Evolutionary conservation across 2,888 invertebrate genomes (phyloP), one percentile per base, ranked within the genome.

Genomic region (Noctua comes): DNA sequence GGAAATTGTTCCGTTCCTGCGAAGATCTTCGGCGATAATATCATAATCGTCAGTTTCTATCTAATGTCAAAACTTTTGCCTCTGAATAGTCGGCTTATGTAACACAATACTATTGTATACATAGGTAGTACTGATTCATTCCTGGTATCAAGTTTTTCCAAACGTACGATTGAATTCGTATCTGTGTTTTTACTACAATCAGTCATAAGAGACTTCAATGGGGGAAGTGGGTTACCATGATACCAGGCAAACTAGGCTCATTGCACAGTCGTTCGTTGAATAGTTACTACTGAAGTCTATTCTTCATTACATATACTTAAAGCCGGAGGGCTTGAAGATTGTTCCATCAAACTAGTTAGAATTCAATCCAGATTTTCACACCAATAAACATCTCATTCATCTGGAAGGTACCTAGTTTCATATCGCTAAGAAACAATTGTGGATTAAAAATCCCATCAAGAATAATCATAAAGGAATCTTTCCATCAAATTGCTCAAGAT

Each of bases 401-500:
- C 40, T 48, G 8, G 16, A 21, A 36, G 7, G 21, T 21, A 43
- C 13, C 21, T 57, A 31, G 40, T 16, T 82, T 62, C n/a, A 62
- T 18, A 21, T 31, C 16, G 66, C 77, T 24, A 65, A 59, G 18
- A 83, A 79, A 84, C 84, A 82, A 82, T 82, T 54, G 84, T 27
- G 51, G 18, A 84, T 73, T 69, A 65, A 84, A 78, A 86, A 84
- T 77, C 69, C 62, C 64, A 73, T 74, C 82, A 65, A 76, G 10
- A 64, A 75, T 78, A 83, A 83, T 79, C 73, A 79, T 83, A 83
- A 68, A 79, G 54, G 68, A 59, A 85, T 80, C 74, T 82, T 54
- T 66, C n/a, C 40, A 80, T 76, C 8, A 36, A 21, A 73, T 85
- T 85, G 84, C 68, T 74, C 83, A 86, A 88, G 72, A 86, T 80